Evolutionary conservation across 1,140 invertebrate species (phyloP), one percentile per base, ranked within the genome.

Genomic region (Prorops nasuta): DNA sequence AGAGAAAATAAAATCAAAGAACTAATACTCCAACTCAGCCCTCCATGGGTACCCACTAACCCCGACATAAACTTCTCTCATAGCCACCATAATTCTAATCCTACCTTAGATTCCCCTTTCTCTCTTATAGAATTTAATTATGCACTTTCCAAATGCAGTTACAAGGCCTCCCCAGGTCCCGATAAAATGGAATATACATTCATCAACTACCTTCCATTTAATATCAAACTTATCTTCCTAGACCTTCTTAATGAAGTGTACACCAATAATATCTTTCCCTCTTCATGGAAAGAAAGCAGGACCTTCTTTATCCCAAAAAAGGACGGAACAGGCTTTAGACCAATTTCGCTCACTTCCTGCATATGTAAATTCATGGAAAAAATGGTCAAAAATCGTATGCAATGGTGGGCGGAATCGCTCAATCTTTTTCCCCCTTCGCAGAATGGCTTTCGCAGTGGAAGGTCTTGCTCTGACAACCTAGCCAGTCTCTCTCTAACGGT

Each of bases 191-290:
- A 44, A 9, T 54, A 45, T 36, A 20, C n/a, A n/a, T 21, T 55
- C 1, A 19, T 55, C 2, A 45, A 55, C 15, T 41, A 19, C 9
- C 19, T 55, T 7, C 38, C 43, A 6, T 4, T 44, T n/a, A 49
- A 50, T 9, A 32, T 40, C 9, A 51, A 51, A 37, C 39, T 56
- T 16, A 20, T 50, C 14, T 20, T 55, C 0, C 19, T 50, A 12
- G 44, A 46, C 15, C 46, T 55, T 34, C 44, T 42, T 14, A 55
- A 50, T 22, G 15, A 51, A 17, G 37, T 56, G 24, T 46, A 37
- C 7, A 8, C 3, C 14, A 24, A 14, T 3, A 17, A 18, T 28
- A 19, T 44, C 17, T 56, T 44, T 48, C 49, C 54, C 1, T 1
- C 15, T 0, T 21, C 14, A 15, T 56, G 40, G 36, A 34, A 31